Conservation (phyloP, 2,888 invertebrate species). For the Dynastes grantii region DNA sequence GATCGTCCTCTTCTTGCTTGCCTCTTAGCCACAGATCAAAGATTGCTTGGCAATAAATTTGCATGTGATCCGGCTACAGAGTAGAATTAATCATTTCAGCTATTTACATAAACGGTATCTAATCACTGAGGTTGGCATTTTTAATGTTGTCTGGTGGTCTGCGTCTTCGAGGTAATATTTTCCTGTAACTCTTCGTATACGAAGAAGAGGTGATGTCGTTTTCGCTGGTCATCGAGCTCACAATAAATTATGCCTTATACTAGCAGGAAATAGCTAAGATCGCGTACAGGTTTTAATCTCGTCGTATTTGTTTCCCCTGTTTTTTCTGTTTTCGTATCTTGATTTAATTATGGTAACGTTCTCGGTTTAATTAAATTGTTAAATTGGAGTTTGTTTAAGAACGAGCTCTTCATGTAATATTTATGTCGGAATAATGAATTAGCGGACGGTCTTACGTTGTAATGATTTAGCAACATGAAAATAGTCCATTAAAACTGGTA, state of each 20-base stretch:
- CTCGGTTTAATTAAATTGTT: constrained; percentile 40
- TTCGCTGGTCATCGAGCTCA: constrained; percentile 18
- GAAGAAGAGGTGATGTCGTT: constrained; percentile 11
- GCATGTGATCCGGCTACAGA: constrained; percentile 32
- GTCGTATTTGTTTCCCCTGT: constrained; percentile 1
- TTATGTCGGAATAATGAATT: constrained; percentile 27
- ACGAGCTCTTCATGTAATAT: constrained; percentile 30
- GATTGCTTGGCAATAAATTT: constrained; percentile 41
- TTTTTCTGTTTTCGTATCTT: constrained; percentile 23
- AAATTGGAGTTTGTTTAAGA: constrained; percentile 43
- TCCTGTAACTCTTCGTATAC: constrained; percentile 15
- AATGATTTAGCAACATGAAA: constrained; percentile 42
- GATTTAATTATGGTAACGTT: constrained; percentile 29
- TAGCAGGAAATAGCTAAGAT: constrained; percentile 26
- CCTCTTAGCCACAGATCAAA: constrained; percentile 32
- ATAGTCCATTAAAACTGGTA: constrained; percentile 27
- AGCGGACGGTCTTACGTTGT: not conserved
- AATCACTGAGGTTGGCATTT: constrained; percentile 38
- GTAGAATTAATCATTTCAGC: constrained; percentile 38
- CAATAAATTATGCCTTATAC: constrained; percentile 28
- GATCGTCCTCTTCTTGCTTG: constrained; percentile 29
- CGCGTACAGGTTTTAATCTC: constrained; percentile 7
- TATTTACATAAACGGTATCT: constrained; percentile 48
- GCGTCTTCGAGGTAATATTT: constrained; percentile 18
- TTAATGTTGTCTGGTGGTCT: constrained; percentile 45